Percentiles rank a stretch among this genome's conserved stretches.
These are phyloP conservation scores for Dryas iulia DNA, from an alignment of 1,140 invertebrate species.

Conservation along the genomic window DNA sequence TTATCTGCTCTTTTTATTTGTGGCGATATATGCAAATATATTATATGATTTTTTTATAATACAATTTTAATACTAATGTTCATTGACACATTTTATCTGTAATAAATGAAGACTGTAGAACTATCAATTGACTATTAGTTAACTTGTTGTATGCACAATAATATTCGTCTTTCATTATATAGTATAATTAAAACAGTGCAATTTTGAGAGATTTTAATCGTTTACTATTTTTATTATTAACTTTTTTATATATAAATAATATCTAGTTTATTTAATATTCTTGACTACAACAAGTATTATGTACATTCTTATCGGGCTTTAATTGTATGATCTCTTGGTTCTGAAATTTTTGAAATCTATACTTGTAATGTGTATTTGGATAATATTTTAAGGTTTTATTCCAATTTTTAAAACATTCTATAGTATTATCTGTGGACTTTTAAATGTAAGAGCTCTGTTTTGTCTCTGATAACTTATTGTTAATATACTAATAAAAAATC, in stretches of 20 bases:
- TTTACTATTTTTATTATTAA: conserved; percentile 7
- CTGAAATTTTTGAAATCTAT: background rate
- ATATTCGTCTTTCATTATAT: background rate
- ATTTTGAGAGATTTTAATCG: conserved; percentile 6
- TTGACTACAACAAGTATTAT: conserved; percentile 3
- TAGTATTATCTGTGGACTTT: background rate
- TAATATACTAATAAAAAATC: too few relatives aligned
- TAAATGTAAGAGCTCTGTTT: too few relatives aligned
- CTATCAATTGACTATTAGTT: background rate
- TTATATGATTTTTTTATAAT: background rate
- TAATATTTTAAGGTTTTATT: background rate
- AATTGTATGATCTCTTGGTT: conserved; percentile 44
- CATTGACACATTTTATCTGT: background rate
- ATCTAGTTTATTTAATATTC: background rate
- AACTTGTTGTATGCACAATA: background rate
- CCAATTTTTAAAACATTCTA: background rate
- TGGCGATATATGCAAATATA: background rate
- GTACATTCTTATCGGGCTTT: conserved; percentile 31
- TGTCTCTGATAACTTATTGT: too few relatives aligned
- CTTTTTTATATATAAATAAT: background rate
- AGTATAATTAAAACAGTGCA: conserved; percentile 7
- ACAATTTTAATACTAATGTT: background rate
- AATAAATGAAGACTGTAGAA: background rate
- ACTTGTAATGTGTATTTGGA: background rate
- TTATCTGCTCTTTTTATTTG: background rate